Evolutionary conservation across 2,113 vertebrate genomes (phyloP), one percentile per base, ranked within the genome.

Genomic region (Sterrhoptilus dennistouni): DNA sequence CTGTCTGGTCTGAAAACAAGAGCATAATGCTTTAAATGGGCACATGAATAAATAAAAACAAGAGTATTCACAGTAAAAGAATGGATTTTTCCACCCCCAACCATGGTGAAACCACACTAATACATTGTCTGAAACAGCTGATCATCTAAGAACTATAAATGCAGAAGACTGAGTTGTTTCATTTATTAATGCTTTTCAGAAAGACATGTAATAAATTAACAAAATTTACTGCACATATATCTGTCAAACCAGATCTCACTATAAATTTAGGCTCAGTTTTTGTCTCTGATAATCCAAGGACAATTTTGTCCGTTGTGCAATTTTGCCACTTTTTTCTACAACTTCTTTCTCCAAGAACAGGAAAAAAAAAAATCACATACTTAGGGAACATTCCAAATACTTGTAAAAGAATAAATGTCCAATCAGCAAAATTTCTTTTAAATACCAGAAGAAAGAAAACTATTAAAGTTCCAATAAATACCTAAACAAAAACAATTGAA

Each of bases 1-100:
- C 97, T 99, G 99, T 96, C 98, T 97, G 16, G 98, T 99, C 99
- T 99, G 96, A 18, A 97, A 95, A 57, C 14, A 77, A 93, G 40
- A 86, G 81, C 5, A 44, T 23, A 59, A 88, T 19, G 24, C 15
- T 70, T 91, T n/a, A 92, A 87, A 57, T 16, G 22, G 49, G 9
- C 40, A 77, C 0, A 9, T 35, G 47, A 75, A 77, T 76, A 82
- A 49, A 83, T 15, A 68, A 91, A 78, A 72, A 44, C 6, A 68
- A 68, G 10, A 76, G 80, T 18, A 66, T 5, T 9, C 42, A 53
- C 11, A 31, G n/a, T 47, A 72, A 85, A 87, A 29, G 5, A 81
- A 52, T 3, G 8, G 18, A 5, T 18, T 61, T 66, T 49, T 80
- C 36, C 6, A 19, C 21, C 22, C 18, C 11, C 75, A 28, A 82